These are phyloP conservation scores for Galendromus occidentalis DNA, from an alignment of 1,140 invertebrate genomes.

Conservation along the genomic window DNA sequence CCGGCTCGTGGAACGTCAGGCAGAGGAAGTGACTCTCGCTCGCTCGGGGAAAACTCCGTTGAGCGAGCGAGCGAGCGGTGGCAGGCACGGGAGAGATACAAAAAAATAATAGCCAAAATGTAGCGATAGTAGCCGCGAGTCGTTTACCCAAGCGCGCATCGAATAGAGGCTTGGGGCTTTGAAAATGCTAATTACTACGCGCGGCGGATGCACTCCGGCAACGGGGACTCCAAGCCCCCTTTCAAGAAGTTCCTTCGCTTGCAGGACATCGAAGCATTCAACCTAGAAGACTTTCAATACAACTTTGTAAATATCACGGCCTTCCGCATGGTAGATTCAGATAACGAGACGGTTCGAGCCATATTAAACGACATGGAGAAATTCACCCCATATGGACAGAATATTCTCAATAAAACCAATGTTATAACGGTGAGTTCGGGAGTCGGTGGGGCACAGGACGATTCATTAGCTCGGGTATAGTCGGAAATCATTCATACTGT, in stretches of 20 bases:
- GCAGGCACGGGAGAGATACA: no score
- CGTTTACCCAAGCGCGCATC: no score
- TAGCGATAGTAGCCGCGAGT: no score
- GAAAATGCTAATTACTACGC: not conserved
- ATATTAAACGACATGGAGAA: conserved; percentile 64
- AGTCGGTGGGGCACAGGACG: not conserved
- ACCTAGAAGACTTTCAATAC: conserved; percentile 80
- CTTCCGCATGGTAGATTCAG: conserved; percentile 61
- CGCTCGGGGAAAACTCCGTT: no score
- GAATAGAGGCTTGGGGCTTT: not conserved
- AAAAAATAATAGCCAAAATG: no score
- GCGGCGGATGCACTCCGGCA: not conserved
- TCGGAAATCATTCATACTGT: no score
- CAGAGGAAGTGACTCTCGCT: no score
- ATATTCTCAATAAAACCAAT: conserved; percentile 49
- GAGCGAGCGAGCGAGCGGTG: no score
- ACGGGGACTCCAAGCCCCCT: conserved; percentile 17
- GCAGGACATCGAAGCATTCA: conserved; percentile 69
- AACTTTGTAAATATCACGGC: conserved; percentile 82
- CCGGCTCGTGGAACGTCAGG: no score
- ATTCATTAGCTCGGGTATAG: no score
- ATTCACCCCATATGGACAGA: conserved; percentile 51
- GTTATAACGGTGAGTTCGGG: conserved; percentile 42
- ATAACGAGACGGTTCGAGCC: conserved; percentile 48
- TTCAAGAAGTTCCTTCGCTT: conserved; percentile 17